phyloP scores from a whole-genome alignment of 2,888 invertebrate species.

The Tetheella fluctuosa region DNA sequence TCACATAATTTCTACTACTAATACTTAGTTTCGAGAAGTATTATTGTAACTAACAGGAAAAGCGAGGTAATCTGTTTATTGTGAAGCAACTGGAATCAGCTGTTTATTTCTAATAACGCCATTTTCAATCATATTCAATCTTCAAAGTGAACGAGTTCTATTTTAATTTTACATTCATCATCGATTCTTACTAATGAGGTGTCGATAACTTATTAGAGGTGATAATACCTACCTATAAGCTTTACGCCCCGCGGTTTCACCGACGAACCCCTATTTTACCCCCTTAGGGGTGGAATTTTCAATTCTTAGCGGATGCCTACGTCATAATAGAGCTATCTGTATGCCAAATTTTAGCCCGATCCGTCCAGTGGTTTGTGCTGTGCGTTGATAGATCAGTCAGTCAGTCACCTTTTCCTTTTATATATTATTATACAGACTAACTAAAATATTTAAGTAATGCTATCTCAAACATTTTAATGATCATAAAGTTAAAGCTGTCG shows the following conservation, averaged over 20 bases:
- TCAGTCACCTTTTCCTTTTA: too few relatives aligned
- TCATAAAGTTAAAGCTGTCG: neutral
- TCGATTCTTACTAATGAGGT: neutral
- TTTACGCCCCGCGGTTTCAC: too few relatives aligned
- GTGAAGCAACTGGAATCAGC: constrained; percentile 2
- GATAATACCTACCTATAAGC: neutral
- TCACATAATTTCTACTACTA: neutral
- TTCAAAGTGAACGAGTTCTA: neutral
- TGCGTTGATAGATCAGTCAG: too few relatives aligned
- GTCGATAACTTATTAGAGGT: neutral
- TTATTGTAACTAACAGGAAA: constrained; percentile 1
- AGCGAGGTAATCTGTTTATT: neutral
- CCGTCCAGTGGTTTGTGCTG: too few relatives aligned
- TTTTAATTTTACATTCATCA: neutral
- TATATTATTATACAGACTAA: too few relatives aligned
- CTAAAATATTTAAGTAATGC: neutral
- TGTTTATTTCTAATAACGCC: neutral
- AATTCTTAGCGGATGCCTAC: too few relatives aligned
- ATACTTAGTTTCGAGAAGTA: neutral
- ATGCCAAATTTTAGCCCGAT: too few relatives aligned
- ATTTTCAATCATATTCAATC: neutral
- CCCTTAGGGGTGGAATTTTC: too few relatives aligned
- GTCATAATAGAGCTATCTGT: too few relatives aligned
- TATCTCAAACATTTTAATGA: neutral
- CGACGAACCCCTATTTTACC: too few relatives aligned